These are phyloP conservation scores for Verasper variegatus DNA, from an alignment of 2,113 vertebrate genomes.

Conservation along the genomic window DNA sequence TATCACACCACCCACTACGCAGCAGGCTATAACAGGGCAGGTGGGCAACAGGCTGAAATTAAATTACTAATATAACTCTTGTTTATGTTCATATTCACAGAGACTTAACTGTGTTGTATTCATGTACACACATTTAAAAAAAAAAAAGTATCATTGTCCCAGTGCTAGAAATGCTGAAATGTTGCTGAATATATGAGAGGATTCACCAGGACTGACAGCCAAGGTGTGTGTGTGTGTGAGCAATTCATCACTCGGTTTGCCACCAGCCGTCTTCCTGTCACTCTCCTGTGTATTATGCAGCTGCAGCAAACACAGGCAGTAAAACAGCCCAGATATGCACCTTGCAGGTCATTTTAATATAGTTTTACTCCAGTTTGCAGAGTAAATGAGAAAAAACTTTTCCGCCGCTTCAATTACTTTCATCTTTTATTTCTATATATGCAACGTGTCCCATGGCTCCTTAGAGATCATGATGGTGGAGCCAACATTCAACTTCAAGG, in stretches of 20 bases:
- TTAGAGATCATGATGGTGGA: neutral
- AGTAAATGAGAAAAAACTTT: no score
- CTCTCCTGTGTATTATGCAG: slow-evolving; percentile 17
- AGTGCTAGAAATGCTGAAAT: neutral
- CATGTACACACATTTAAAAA: neutral
- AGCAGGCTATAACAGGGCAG: slow-evolving; percentile 1
- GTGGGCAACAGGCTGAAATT: neutral
- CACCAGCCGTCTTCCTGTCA: slow-evolving; percentile 31
- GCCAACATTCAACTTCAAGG: slow-evolving; percentile 5
- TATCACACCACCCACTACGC: slow-evolving; percentile 54
- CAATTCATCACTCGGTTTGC: slow-evolving; percentile 32
- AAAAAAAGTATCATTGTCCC: no score
- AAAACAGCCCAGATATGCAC: slow-evolving; percentile 12
- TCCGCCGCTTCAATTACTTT: neutral
- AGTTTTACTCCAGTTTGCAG: neutral
- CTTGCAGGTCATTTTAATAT: slow-evolving; percentile 9
- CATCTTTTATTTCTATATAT: slow-evolving; percentile 9
- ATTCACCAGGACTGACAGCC: no score
- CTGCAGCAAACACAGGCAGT: slow-evolving; percentile 18
- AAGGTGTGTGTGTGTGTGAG: neutral
- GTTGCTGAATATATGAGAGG: no score
- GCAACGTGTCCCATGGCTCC: neutral
- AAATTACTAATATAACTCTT: neutral
- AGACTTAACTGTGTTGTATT: neutral
- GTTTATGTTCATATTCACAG: neutral